These are phyloP conservation scores for Cecidostiba fungosa DNA, from an alignment of 2,888 invertebrate species.

Conservation along the genomic window DNA sequence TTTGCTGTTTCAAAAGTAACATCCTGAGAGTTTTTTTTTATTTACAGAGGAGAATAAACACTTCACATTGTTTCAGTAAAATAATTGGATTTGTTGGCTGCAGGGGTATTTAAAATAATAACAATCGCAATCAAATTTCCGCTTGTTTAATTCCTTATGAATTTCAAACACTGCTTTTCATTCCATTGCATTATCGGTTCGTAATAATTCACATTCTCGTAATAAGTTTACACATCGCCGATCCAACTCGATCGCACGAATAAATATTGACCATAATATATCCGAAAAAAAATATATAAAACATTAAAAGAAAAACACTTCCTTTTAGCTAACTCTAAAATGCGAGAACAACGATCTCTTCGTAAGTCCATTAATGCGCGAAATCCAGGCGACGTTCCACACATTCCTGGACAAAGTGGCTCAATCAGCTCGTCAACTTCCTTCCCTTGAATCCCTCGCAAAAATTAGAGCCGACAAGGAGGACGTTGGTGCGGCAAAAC, in stretches of 20 bases:
- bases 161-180: too few species aligned
- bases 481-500: conserved; percentile 67
- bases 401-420: conserved; percentile 72
- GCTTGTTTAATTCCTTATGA: too few species aligned
- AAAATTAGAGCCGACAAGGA: neutral
- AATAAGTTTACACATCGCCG: neutral
- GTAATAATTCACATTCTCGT: too few species aligned
- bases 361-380: conserved; percentile 68
- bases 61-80: too few species aligned
- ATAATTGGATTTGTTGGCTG: too few species aligned
- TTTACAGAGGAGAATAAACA: too few species aligned
- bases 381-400: conserved; percentile 70
- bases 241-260: neutral
- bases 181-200: too few species aligned
- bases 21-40: too few species aligned
- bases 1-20: too few species aligned
- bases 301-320: too few species aligned
- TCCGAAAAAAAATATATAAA: neutral
- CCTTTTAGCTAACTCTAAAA: conserved; percentile 53
- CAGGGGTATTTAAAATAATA: too few species aligned
- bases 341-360: conserved; percentile 68
- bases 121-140: too few species aligned
- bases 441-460: conserved; percentile 21
- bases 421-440: conserved; percentile 57
- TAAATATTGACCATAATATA: neutral